A percentile compares a stretch with the other conserved stretches of the same genome.
Evolutionary conservation across 92 coral and sea anemone genomes (phyloP).

Genomic region (Siderastrea radians): DNA sequence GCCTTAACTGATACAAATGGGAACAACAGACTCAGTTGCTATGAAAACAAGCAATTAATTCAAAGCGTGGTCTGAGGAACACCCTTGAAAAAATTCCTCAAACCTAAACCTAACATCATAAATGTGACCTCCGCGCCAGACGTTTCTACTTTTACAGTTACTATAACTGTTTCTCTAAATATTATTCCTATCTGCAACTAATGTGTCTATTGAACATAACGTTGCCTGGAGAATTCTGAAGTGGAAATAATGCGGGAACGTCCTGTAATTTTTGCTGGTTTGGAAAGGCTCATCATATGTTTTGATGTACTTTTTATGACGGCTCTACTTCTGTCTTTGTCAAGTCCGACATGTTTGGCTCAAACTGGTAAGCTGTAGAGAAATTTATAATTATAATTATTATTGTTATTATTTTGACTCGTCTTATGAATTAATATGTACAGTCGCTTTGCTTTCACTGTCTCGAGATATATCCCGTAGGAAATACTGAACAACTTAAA

Average conservation of each 20-base stretch:
- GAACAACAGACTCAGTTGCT: slow-evolving; percentile 9
- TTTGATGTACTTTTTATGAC: neutral
- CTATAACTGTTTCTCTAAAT: neutral
- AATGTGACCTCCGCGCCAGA: neutral
- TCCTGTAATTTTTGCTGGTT: neutral
- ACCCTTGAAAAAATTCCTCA: neutral
- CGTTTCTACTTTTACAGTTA: neutral
- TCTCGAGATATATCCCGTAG: too few species aligned
- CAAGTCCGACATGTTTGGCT: neutral
- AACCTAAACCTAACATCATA: neutral
- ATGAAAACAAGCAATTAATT: slow-evolving; percentile 14
- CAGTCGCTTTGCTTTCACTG: neutral
- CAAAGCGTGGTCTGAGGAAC: slow-evolving; percentile 4
- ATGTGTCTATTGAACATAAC: neutral
- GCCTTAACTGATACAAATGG: slow-evolving; percentile 8
- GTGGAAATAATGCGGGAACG: neutral
- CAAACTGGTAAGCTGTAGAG: slow-evolving; percentile 12
- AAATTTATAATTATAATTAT: neutral
- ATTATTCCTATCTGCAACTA: neutral
- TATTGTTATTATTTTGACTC: neutral
- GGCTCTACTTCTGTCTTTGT: neutral
- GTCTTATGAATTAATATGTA: neutral
- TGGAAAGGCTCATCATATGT: neutral
- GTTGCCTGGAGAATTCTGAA: neutral
- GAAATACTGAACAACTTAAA: too few species aligned